phyloP scores from a whole-genome alignment of 1,140 invertebrate species.

The Tetramorium simillimum region DNA sequence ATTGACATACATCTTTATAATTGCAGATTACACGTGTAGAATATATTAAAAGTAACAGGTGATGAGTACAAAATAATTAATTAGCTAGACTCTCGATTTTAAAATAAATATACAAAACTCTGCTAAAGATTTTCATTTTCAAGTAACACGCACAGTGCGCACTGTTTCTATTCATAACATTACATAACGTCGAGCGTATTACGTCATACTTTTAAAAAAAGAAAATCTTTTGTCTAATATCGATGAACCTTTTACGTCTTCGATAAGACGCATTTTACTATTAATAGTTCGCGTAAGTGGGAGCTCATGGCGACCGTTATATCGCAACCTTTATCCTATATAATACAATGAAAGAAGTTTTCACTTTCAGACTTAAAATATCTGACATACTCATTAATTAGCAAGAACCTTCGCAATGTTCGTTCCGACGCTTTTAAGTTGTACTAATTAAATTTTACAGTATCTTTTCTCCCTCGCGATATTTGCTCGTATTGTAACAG shows the following conservation, averaged over 20 bases:
- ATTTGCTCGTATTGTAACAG: background rate
- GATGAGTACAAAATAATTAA: too few relatives aligned
- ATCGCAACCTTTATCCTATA: conserved; percentile 48
- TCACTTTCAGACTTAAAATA: conserved; percentile 51
- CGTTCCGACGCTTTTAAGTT: background rate
- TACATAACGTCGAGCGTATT: conserved; percentile 14
- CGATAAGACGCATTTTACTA: conserved; percentile 37
- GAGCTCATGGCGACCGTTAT: conserved; percentile 51
- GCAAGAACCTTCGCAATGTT: conserved; percentile 10
- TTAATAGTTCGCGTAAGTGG: conserved; percentile 36
- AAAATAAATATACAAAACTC: too few relatives aligned
- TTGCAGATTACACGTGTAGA: background rate
- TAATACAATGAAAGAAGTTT: conserved; percentile 51
- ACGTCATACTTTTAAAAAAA: conserved; percentile 15
- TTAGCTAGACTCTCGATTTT: too few relatives aligned
- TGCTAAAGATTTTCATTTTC: background rate
- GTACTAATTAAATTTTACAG: conserved; percentile 17
- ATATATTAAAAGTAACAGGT: conserved; percentile 9
- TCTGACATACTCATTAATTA: conserved; percentile 26
- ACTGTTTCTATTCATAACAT: conserved; percentile 1
- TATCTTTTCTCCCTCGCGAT: background rate
- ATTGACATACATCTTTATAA: background rate
- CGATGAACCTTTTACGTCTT: conserved; percentile 31
- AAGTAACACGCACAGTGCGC: background rate
- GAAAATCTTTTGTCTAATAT: conserved; percentile 18